A percentile compares a stretch with the other conserved stretches of the same genome.
These are phyloP conservation scores for Ameiurus melas DNA, from an alignment of 2,113 vertebrate species.

Conservation along the genomic window DNA sequence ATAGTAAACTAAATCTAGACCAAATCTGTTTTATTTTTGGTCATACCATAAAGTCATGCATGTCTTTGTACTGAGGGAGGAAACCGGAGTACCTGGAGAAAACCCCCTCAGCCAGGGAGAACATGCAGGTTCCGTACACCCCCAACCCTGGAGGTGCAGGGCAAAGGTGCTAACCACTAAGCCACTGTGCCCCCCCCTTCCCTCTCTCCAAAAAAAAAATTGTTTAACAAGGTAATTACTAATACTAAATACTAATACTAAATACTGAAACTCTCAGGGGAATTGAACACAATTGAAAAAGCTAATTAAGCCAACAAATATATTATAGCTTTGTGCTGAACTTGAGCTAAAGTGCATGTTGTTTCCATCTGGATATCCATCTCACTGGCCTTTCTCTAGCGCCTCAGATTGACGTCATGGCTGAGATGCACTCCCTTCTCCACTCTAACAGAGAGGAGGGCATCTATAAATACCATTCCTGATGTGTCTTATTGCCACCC, in stretches of 20 bases:
- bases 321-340: conserved; percentile 18
- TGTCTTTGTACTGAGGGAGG: too few relatives aligned
- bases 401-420: conserved; percentile 9
- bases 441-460: not conserved
- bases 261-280: not conserved
- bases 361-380: conserved; percentile 25
- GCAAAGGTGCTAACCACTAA: too few relatives aligned
- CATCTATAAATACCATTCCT: conserved; percentile 28
- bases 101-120: too few relatives aligned
- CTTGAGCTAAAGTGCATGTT: conserved; percentile 34
- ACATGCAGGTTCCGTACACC: too few relatives aligned
- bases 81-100: too few relatives aligned
- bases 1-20: not conserved
- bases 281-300: not conserved
- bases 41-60: not conserved
- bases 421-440: conserved; percentile 11
- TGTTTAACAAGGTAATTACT: not conserved
- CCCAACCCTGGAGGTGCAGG: too few relatives aligned
- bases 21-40: not conserved
- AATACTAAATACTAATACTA: not conserved
- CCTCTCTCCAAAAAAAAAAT: not conserved
- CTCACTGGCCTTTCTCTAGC: conserved; percentile 8
- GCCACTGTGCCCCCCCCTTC: too few relatives aligned
- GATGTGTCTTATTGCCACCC: not conserved
- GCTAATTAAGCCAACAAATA: not conserved